Base-by-base conservation (phyloP, 2,888 invertebrate species). In the Spicauda simplicius region DNA sequence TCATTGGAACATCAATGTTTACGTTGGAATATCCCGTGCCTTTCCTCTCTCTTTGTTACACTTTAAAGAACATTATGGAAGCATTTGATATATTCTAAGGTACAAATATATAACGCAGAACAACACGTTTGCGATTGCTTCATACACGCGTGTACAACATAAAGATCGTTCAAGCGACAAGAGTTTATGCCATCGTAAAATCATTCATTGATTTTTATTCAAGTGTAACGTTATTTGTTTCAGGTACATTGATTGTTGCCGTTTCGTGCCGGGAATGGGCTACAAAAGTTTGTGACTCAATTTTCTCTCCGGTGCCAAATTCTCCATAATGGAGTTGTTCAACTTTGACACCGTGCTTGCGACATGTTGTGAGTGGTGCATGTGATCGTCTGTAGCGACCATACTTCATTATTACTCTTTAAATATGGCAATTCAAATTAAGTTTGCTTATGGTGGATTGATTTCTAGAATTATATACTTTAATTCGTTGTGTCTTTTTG, bases 191-290 rank as follows among this genome's bases (percentile, higher is more conserved):
- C 7, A 25, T 48, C 58, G 48, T 59, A 59, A 59, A 50, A 20
- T 50, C 50, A 56, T 56, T 64, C 48, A 56, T 11, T 10, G 56
- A 20, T 48, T 54, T 60, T 52, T 54, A 45, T 57, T 56, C 18
- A 62, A 52, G 41, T 56, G 12, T 14, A 37, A 53, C 30, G 8
- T 65, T 61, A 18, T 69, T 68, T 56, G 67, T 73, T 73, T 48
- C 73, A 73, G 73, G 73, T 73, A 73, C 58, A 64, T 68, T 41
- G 19, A 19, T 58, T n/a, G 62, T 48, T 61, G 41, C 41, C 61
- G 19, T 41, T 53, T 52, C 12, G 18, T n/a, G 19, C 45, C 68
- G 12, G 56, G 48, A 69, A 69, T 56, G 48, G 50, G 56, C 19
- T 52, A 63, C 54, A 58, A 55, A 56, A 56, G 45, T 56, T 54